Percentiles rank a stretch among this genome's conserved stretches.
Evolutionary conservation across 1,140 invertebrate genomes (phyloP).

Genomic region (Atta texana): DNA sequence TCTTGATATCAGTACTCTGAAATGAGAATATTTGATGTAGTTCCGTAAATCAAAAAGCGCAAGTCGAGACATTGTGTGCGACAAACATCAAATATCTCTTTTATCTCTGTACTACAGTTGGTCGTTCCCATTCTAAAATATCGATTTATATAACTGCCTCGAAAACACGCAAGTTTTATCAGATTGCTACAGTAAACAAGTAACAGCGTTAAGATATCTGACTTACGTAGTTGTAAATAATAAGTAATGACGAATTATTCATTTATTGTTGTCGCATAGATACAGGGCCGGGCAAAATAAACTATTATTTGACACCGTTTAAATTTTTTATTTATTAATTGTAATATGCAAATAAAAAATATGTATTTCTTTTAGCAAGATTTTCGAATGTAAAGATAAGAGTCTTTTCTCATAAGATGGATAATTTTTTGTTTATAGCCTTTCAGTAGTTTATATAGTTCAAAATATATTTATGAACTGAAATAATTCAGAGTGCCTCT

Average conservation of each 20-base stretch:
- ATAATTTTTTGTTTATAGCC: background rate
- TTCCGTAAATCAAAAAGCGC: conserved; percentile 16
- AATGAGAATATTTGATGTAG: conserved; percentile 5
- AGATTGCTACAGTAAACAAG: conserved; percentile 25
- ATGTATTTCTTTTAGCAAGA: background rate
- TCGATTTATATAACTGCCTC: conserved; percentile 17
- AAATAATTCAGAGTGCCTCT: background rate
- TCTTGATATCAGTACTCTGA: conserved; percentile 6
- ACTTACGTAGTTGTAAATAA: background rate
- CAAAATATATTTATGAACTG: background rate
- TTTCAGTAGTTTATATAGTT: background rate
- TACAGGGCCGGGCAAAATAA: background rate
- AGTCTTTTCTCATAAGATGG: background rate
- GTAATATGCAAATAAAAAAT: background rate
- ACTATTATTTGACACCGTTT: background rate
- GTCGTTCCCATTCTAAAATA: conserved; percentile 24
- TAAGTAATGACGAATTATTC: background rate
- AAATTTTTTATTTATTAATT: background rate
- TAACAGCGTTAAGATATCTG: conserved; percentile 21
- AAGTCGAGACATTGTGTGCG: conserved; percentile 1
- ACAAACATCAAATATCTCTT: conserved; percentile 46
- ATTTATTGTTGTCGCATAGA: background rate
- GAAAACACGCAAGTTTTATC: conserved; percentile 30
- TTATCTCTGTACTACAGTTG: conserved; percentile 18
- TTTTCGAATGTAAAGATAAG: background rate